These are phyloP conservation scores for Pelagia noctiluca DNA, from an alignment of 30 jellyfish, hydroid and myxozoan genomes.

Conservation along the genomic window DNA sequence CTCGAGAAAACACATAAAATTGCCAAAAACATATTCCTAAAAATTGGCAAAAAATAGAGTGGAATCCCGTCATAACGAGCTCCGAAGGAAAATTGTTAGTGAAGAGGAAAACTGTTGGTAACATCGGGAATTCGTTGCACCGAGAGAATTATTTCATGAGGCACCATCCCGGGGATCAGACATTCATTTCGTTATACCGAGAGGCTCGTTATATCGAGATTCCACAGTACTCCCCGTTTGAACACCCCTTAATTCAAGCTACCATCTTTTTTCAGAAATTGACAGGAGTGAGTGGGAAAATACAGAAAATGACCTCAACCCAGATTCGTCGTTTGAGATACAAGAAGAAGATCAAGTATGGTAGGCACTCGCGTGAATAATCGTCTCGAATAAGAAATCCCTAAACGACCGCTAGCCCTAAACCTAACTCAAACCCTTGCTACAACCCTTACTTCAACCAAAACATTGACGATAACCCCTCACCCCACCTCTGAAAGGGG, in stretches of 20 bases:
- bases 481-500: too few species aligned
- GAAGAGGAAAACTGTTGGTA: neutral
- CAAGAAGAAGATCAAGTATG: conserved; percentile 17
- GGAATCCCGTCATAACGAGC: neutral
- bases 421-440: neutral
- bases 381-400: neutral
- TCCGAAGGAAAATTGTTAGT: neutral
- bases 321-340: conserved; percentile 14
- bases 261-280: conserved; percentile 22
- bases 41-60: neutral
- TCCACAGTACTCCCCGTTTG: neutral
- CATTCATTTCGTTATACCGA: neutral
- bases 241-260: neutral
- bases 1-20: neutral
- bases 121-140: neutral
- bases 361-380: conserved; percentile 12
- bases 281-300: conserved; percentile 56
- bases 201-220: neutral
- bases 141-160: neutral
- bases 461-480: too few species aligned
- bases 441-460: neutral
- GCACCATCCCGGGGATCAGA: neutral
- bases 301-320: conserved; percentile 35
- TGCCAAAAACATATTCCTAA: neutral
- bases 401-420: neutral